Percentiles rank a stretch among this genome's conserved stretches.
Evolutionary conservation across 2,888 invertebrate species (phyloP).

Genomic region (Abrostola triplasia): DNA sequence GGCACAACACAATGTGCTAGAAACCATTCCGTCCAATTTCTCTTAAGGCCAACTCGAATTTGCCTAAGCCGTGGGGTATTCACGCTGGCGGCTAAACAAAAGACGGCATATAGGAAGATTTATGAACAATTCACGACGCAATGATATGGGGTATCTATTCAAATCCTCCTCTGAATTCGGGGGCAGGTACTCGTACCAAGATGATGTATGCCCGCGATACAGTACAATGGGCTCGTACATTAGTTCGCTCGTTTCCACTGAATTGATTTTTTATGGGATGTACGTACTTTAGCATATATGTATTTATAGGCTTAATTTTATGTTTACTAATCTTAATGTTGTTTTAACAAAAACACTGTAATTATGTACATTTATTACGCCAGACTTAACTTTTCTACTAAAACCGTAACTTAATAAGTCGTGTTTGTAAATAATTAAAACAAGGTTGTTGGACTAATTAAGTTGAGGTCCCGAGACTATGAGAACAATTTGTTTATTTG

Average conservation of each 20-base stretch:
- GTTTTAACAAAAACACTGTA: conserved; percentile 3
- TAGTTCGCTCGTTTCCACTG: conserved; percentile 56
- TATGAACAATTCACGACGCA: conserved; percentile 84
- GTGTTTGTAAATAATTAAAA: conserved; percentile 37
- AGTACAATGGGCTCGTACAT: conserved; percentile 69
- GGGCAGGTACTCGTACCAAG: conserved; percentile 72
- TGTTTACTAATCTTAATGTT: conserved; percentile 8
- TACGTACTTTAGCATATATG: conserved; percentile 38
- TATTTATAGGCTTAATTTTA: conserved; percentile 19
- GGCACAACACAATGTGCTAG: conserved; percentile 43
- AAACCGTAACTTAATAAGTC: conserved; percentile 35
- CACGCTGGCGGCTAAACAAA: conserved; percentile 80
- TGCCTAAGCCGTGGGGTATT: conserved; percentile 72
- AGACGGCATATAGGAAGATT: conserved; percentile 82
- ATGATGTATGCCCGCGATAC: conserved; percentile 75
- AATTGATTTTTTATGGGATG: conserved; percentile 65
- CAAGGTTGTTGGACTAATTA: conserved; percentile 32
- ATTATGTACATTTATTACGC: conserved; percentile 8
- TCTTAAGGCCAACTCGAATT: conserved; percentile 70
- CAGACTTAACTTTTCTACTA: conserved; percentile 9
- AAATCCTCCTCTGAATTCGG: conserved; percentile 77
- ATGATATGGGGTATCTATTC: conserved; percentile 85
- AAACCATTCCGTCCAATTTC: conserved; percentile 61
- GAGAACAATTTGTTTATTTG: conserved; percentile 14
- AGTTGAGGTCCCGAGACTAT: conserved; percentile 30